Percentiles rank a stretch among this genome's conserved stretches.
These are phyloP conservation scores for Lophotis ruficrista DNA, from an alignment of 2,113 vertebrate genomes.

Conservation along the genomic window DNA sequence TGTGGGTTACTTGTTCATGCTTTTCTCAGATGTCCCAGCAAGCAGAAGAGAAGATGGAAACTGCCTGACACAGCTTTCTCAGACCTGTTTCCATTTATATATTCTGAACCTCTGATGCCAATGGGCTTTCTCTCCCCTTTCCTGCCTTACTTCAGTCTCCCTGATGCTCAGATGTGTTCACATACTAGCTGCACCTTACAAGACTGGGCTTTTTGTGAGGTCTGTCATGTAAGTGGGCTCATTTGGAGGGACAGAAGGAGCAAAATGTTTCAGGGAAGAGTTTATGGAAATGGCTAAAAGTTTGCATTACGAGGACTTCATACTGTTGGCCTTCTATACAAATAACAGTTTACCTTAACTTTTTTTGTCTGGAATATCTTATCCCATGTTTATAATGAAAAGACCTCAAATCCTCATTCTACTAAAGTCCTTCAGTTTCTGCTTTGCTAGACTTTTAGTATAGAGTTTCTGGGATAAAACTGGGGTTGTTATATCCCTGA, in stretches of 20 bases:
- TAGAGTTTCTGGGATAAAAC: background rate
- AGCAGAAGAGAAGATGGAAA: background rate
- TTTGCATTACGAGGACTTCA: background rate
- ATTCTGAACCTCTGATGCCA: background rate
- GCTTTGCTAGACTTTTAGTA: background rate
- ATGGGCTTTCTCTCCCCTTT: background rate
- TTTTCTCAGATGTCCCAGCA: background rate
- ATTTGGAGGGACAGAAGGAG: background rate
- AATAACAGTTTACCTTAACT: background rate
- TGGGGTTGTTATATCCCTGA: background rate
- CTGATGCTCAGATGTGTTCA: background rate
- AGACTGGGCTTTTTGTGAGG: background rate
- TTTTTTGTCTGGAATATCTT: background rate
- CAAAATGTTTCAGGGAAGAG: background rate
- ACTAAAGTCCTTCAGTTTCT: background rate
- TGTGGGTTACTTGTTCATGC: background rate
- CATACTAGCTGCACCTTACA: background rate
- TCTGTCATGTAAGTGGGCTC: background rate
- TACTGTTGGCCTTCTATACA: background rate
- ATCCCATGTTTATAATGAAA: background rate
- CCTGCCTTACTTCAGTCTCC: background rate
- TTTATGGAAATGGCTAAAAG: background rate
- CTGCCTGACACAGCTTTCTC: background rate
- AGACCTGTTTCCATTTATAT: background rate
- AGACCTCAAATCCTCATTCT: background rate